Evolutionary conservation across 1,140 invertebrate species (phyloP), one percentile per base, ranked within the genome.

Genomic region (Drosophila tristis): DNA sequence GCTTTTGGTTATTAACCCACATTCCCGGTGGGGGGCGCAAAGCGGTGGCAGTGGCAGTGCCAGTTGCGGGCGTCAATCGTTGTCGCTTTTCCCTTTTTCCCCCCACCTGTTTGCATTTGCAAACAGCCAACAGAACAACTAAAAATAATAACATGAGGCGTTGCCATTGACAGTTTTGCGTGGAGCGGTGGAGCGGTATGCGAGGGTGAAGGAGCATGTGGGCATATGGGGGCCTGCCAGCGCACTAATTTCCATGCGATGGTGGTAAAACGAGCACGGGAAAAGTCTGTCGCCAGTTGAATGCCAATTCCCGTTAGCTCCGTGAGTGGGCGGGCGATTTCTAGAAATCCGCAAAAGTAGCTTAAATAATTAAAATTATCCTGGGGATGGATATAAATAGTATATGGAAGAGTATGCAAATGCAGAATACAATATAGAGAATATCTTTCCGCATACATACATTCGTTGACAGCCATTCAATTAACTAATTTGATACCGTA

Each of bases 1-100:
- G 26, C 55, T 58, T 74, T 79, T 66, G 57, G 62, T 84, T 82
- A 82, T 84, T 82, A 82, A 78, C 79, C 79, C 80, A 82, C 79
- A 74, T 82, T 78, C 74, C 23, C 58, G 8, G 74, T 74, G 80
- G 68, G 79, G 64, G 79, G 53, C 29, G 42, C 29, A 58, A 11
- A 39, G 11, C 11, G 35, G 11, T 4, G 35, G 35, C 65, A 50
- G 56, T 48, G 66, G 43, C 66, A 56, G 66, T 31, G 50, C 64
- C 42, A 50, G 35, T 58, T 70, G 67, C 65, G 65, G 67, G 64
- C 64, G 67, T 43, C 64, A 70, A 58, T 68, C 66, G 67, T 70
- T 70, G 64, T 58, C 51, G 67, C 67, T 42, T 70, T 70, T 56
- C 44, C 49, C 50, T 29, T 47, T 47, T 47, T 35, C 65, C 54